Evolutionary conservation across 1,140 invertebrate genomes (phyloP).

Genomic region (Lerema accius): DNA sequence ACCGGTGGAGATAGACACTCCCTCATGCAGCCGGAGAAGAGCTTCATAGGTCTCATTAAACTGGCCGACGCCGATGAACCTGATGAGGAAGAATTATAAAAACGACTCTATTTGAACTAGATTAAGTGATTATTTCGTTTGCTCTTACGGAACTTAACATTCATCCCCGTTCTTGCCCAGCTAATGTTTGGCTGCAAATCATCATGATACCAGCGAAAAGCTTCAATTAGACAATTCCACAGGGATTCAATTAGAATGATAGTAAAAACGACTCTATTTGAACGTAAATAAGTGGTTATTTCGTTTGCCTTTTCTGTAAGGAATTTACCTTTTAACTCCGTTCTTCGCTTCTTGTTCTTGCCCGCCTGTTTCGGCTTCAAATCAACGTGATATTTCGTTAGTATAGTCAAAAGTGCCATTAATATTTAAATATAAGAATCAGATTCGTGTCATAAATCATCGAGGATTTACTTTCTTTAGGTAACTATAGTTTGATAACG

Average conservation of each 20-base stretch:
- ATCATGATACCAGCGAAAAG: too few species aligned
- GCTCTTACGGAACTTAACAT: conserved; percentile 2
- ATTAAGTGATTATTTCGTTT: conserved; percentile 10
- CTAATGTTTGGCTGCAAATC: conserved; percentile 7
- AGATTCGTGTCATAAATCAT: background rate
- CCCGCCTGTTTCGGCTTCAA: too few species aligned
- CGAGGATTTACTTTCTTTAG: too few species aligned
- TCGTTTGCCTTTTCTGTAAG: too few species aligned
- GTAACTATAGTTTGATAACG: too few species aligned
- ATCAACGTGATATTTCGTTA: conserved; percentile 24
- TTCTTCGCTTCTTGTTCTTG: too few species aligned
- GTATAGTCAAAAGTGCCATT: conserved; percentile 35
- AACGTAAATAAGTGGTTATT: too few species aligned
- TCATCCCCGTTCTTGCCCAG: conserved; percentile 34
- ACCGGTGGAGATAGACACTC: conserved; percentile 87
- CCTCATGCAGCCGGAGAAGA: conserved; percentile 88
- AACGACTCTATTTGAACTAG: background rate
- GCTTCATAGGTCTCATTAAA: conserved; percentile 91
- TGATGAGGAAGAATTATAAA: conserved; percentile 56
- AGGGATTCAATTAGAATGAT: too few species aligned
- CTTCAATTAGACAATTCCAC: too few species aligned
- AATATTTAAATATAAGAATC: conserved; percentile 18
- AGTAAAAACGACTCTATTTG: too few species aligned
- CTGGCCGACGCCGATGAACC: conserved; percentile 83
- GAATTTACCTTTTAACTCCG: too few species aligned